phyloP scores from a whole-genome alignment of 2,888 invertebrate species.

The Lutraria lutraria region DNA sequence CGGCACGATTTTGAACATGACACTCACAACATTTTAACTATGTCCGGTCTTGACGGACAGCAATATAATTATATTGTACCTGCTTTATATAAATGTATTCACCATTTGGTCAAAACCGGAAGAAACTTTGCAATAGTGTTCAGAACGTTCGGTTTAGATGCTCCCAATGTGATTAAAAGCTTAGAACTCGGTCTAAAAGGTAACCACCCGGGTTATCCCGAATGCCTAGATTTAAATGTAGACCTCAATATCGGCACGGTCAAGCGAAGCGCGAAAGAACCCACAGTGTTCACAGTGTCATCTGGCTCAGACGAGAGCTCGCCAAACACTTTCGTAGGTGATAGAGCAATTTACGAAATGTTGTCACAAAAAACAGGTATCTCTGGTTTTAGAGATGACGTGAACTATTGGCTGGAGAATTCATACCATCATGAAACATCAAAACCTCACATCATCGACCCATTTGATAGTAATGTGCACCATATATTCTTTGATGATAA shows the following conservation, averaged over 20 bases:
- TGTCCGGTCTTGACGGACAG: conserved; percentile 79
- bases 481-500: conserved; percentile 87
- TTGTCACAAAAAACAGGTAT: conserved; percentile 80
- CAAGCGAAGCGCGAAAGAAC: conserved; percentile 67
- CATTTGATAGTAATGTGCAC: conserved; percentile 79
- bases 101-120: conserved; percentile 75
- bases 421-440: conserved; percentile 81
- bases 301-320: conserved; percentile 51
- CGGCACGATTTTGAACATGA: conserved; percentile 63
- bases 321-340: conserved; percentile 62
- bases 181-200: conserved; percentile 78
- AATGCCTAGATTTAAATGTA: conserved; percentile 74
- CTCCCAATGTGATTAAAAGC: conserved; percentile 82
- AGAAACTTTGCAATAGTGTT: conserved; percentile 84
- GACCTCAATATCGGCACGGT: conserved; percentile 78
- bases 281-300: conserved; percentile 66
- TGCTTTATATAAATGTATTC: conserved; percentile 83
- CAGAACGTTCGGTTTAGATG: conserved; percentile 86
- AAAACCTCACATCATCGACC: conserved; percentile 85
- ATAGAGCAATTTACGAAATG: conserved; percentile 82
- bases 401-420: conserved; percentile 83
- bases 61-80: conserved; percentile 86
- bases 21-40: conserved; percentile 75
- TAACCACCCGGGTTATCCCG: conserved; percentile 82
- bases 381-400: conserved; percentile 85